A percentile compares a stretch with the other conserved stretches of the same genome.
phyloP scores from a whole-genome alignment of 2,113 vertebrate species.

The Brachypodius melanocephalos region DNA sequence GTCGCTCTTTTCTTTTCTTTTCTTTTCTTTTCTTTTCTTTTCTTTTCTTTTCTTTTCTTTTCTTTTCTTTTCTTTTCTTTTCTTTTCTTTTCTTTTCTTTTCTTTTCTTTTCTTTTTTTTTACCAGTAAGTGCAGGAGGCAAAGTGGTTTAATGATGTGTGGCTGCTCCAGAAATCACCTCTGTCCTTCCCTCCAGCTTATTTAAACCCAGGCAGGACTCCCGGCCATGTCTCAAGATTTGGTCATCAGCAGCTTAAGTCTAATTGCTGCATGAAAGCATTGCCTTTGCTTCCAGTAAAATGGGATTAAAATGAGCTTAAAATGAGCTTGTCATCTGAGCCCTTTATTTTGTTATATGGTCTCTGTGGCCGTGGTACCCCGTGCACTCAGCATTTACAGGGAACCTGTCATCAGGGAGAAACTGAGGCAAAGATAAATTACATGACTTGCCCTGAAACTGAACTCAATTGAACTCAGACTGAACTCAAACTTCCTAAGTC shows the following conservation, averaged over 20 bases:
- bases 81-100: too few species aligned
- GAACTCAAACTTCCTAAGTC: neutral
- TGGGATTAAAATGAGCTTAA: neutral
- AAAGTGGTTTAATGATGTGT: neutral
- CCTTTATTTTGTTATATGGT: neutral
- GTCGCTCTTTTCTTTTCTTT: too few species aligned
- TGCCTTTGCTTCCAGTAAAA: neutral
- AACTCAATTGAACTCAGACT: conserved; percentile 16
- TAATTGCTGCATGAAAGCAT: neutral
- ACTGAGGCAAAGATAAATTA: conserved; percentile 49
- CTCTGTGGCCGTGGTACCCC: neutral
- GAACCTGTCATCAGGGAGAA: neutral
- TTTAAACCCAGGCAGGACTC: neutral
- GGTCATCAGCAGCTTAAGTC: neutral
- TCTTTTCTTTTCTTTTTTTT: too few species aligned
- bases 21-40: too few species aligned
- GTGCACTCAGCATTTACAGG: neutral
- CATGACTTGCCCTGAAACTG: conserved; percentile 27
- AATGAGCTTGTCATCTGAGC: neutral
- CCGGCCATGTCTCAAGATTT: neutral
- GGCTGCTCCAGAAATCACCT: neutral
- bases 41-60: too few species aligned
- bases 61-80: too few species aligned
- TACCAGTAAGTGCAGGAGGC: neutral
- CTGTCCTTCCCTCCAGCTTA: neutral